A percentile compares a stretch with the other conserved stretches of the same genome.
phyloP scores from a whole-genome alignment of 2,113 vertebrate species.

The Serilophus lunatus region DNA sequence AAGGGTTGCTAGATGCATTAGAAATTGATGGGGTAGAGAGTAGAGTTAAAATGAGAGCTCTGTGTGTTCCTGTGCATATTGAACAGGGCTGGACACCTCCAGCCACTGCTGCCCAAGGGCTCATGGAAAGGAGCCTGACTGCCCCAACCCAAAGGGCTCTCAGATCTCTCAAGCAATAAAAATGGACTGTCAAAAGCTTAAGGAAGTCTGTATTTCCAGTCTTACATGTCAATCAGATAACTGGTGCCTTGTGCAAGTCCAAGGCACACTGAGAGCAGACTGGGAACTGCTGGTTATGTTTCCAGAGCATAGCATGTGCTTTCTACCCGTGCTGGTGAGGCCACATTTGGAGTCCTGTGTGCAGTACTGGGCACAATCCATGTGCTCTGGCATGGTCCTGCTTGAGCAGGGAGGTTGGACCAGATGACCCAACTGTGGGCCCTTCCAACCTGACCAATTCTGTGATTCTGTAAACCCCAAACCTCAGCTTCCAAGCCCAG shows the following conservation, averaged over 20 bases:
- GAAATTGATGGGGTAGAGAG: not conserved
- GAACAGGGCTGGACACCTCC: not conserved
- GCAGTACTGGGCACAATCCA: too few relatives aligned
- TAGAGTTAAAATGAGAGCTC: not conserved
- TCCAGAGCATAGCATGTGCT: accelerated
- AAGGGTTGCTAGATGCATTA: not conserved
- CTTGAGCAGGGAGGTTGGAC: too few relatives aligned
- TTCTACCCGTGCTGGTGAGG: not conserved
- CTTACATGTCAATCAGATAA: not conserved
- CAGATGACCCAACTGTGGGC: too few relatives aligned
- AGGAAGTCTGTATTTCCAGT: not conserved
- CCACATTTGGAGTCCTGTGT: too few relatives aligned
- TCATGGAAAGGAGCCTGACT: not conserved
- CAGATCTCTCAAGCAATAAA: not conserved
- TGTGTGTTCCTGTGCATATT: not conserved
- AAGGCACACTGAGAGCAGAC: not conserved
- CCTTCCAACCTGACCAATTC: too few relatives aligned
- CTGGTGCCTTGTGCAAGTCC: not conserved
- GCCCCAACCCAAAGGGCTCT: not conserved
- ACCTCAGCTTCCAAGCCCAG: not conserved
- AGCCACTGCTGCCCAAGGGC: not conserved
- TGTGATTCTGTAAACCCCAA: not conserved
- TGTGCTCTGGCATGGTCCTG: too few relatives aligned
- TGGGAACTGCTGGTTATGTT: not conserved
- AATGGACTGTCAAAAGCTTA: not conserved